Conservation (phyloP, 2,797 vertebrate species). For the Falco rusticolus region DNA sequence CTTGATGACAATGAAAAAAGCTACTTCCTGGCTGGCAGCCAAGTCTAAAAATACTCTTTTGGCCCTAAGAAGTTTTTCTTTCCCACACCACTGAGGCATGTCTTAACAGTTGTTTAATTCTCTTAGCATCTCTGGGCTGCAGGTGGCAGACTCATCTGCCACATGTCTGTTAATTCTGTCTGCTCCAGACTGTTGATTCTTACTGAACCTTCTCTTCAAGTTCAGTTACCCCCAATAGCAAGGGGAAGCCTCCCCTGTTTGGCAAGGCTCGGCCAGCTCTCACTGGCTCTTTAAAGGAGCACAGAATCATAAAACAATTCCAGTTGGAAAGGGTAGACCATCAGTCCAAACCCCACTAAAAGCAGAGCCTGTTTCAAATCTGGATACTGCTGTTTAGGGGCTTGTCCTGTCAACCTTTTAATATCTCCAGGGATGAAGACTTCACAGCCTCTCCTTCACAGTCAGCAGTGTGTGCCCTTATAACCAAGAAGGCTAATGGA, state of each 20-base stretch:
- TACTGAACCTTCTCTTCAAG: background rate
- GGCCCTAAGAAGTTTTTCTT: background rate
- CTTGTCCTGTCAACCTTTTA: background rate
- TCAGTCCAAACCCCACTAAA: background rate
- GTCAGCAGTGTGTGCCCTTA: too few species aligned
- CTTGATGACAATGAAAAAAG: background rate
- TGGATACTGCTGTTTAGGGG: background rate
- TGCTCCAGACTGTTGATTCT: background rate
- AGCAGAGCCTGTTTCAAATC: background rate
- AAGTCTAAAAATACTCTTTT: background rate
- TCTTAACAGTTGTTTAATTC: background rate
- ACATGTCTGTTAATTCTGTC: background rate
- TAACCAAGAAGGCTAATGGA: too few species aligned
- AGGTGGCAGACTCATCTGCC: background rate
- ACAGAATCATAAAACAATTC: background rate
- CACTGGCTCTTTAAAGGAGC: background rate
- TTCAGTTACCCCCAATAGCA: background rate
- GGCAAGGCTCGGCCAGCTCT: background rate
- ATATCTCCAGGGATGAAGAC: background rate
- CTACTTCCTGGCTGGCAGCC: background rate
- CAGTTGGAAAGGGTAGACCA: background rate
- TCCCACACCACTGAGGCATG: background rate
- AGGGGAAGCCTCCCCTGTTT: background rate
- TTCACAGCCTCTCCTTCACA: background rate
- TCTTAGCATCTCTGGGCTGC: background rate